Evolutionary conservation across 2,113 vertebrate genomes (phyloP).

Genomic region (Callopanchax toddi): DNA sequence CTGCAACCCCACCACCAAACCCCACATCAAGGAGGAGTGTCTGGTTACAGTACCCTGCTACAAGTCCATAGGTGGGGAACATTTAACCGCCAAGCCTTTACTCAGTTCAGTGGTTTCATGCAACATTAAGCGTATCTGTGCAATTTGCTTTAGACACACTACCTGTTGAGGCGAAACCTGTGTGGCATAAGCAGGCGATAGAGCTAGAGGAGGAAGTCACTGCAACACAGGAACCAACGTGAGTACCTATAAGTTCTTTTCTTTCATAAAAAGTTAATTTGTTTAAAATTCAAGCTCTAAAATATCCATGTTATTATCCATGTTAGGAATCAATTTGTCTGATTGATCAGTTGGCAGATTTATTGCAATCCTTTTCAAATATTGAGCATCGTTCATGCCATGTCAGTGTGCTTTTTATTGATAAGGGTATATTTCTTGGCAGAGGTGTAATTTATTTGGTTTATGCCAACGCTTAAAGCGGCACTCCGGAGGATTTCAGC

Average conservation of each 20-base stretch:
- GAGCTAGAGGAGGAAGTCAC: constrained; percentile 89
- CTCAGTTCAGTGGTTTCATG: background rate
- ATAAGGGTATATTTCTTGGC: too few species aligned
- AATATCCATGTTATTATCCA: too few species aligned
- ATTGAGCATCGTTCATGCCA: too few species aligned
- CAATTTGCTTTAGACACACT: constrained; percentile 83
- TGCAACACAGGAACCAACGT: constrained; percentile 91
- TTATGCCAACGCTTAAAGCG: too few species aligned
- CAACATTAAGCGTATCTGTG: background rate
- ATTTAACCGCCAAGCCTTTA: background rate
- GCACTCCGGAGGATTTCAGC: too few species aligned
- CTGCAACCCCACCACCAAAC: constrained; percentile 92
- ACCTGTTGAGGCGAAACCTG: constrained; percentile 92
- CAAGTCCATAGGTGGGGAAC: constrained; percentile 86
- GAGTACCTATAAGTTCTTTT: constrained; percentile 69
- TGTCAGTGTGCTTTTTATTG: too few species aligned
- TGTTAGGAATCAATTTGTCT: too few species aligned
- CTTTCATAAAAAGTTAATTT: too few species aligned
- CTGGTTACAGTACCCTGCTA: constrained; percentile 92
- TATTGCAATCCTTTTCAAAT: too few species aligned
- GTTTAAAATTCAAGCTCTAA: too few species aligned
- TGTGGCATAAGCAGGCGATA: constrained; percentile 96
- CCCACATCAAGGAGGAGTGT: constrained; percentile 97
- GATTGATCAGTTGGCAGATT: too few species aligned
- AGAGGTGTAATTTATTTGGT: too few species aligned